phyloP scores from a whole-genome alignment of 2,797 vertebrate genomes.

The Crypturellus tataupa region DNA sequence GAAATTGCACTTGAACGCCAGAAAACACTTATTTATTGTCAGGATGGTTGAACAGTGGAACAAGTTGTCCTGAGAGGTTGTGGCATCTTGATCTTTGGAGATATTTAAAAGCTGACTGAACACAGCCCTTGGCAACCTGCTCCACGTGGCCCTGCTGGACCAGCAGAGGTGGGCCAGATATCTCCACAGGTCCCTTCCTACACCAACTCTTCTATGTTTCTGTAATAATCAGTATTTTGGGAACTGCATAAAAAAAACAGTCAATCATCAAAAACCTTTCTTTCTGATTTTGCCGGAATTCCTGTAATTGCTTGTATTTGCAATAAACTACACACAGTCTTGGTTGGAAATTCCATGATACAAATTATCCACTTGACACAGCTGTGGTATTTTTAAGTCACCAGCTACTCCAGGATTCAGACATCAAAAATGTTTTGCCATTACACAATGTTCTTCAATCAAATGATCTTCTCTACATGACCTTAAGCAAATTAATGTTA shows the following conservation, averaged over 20 bases:
- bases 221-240: background rate
- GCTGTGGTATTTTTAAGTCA: conserved; percentile 45
- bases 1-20: background rate
- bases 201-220: too few species aligned
- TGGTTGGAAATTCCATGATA: conserved; percentile 29
- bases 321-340: conserved; percentile 8
- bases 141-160: background rate
- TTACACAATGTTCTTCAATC: conserved; percentile 50
- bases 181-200: too few species aligned
- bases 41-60: too few species aligned
- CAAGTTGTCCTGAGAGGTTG: too few species aligned
- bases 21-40: background rate
- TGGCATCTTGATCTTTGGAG: background rate
- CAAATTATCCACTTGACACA: conserved; percentile 56
- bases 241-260: background rate
- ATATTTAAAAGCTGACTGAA: background rate
- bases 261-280: background rate
- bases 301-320: background rate
- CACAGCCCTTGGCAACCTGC: background rate
- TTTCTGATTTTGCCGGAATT: background rate
- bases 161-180: too few species aligned
- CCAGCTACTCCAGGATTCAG: conserved; percentile 52
- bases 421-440: conserved; percentile 53
- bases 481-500: conserved; percentile 44
- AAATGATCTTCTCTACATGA: conserved; percentile 11